Conservation (phyloP, 1,140 invertebrate genomes). For the Drosophila jambulina region DNA sequence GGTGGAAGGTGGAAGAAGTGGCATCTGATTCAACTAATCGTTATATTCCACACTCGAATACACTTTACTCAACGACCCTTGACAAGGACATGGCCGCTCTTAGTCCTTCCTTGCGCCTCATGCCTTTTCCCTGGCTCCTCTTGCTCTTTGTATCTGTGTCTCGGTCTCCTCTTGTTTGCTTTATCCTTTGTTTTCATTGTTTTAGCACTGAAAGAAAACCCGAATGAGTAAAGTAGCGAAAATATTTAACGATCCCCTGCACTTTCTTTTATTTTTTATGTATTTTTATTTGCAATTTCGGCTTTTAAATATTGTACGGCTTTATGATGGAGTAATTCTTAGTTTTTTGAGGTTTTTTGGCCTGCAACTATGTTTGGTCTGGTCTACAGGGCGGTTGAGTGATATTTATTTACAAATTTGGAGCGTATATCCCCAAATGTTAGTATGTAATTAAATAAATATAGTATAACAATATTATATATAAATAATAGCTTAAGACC, state of each 20-base stretch:
- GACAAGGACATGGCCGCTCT: slow-evolving; percentile 38
- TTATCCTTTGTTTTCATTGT: slow-evolving; percentile 19
- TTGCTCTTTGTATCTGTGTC: not conserved
- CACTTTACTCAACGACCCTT: slow-evolving; percentile 60
- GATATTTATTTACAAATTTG: not conserved
- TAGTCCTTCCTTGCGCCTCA: slow-evolving; percentile 11
- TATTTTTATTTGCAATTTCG: not conserved
- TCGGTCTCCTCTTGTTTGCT: slow-evolving; percentile 7
- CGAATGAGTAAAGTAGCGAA: not conserved
- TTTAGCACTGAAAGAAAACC: slow-evolving; percentile 1
- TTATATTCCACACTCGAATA: slow-evolving; percentile 62
- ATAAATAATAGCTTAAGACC: not conserved
- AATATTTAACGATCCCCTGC: not conserved
- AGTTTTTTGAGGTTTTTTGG: not conserved
- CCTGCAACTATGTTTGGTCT: not conserved
- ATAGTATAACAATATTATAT: not conserved
- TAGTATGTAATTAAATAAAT: not conserved
- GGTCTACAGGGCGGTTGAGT: not conserved
- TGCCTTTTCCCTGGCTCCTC: not conserved
- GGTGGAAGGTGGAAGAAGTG: not conserved
- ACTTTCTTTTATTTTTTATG: not conserved
- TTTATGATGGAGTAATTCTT: not conserved
- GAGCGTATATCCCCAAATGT: too few relatives aligned
- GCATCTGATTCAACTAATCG: slow-evolving; percentile 56
- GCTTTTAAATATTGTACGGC: not conserved